phyloP scores from a whole-genome alignment of 2,113 vertebrate genomes.

The Dicaeum eximium region DNA sequence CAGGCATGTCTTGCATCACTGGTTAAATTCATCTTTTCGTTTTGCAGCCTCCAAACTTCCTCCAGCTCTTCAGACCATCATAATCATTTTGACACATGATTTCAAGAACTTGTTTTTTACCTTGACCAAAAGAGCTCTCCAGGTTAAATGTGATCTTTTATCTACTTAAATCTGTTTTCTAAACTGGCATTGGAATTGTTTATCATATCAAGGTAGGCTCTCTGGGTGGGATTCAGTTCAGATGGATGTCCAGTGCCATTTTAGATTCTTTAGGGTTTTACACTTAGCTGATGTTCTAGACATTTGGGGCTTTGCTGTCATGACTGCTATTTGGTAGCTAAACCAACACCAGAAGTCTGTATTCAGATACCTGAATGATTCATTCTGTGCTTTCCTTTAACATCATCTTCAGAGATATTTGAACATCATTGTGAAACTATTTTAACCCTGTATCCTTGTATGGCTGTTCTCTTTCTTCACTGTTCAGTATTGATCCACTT shows the following conservation, averaged over 20 bases:
- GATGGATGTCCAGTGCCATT: not conserved
- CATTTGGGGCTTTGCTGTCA: not conserved
- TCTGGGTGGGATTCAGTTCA: not conserved
- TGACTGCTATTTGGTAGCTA: not conserved
- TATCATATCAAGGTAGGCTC: not conserved
- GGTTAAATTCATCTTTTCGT: not conserved
- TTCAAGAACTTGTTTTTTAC: not conserved
- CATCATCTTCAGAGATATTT: not conserved
- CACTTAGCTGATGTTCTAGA: not conserved
- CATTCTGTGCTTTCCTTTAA: not conserved
- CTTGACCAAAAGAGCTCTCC: not conserved
- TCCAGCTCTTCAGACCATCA: not conserved
- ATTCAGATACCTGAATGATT: not conserved
- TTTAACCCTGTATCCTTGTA: not conserved
- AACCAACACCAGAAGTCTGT: not conserved
- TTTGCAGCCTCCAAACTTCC: not conserved
- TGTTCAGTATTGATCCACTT: not conserved
- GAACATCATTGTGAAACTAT: not conserved
- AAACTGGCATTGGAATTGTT: not conserved
- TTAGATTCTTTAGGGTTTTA: not conserved
- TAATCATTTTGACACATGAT: conserved; percentile 23
- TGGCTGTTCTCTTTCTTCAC: not conserved
- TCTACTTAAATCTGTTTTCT: not conserved
- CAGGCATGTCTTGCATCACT: not conserved
- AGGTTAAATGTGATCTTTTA: not conserved